Conservation (phyloP, 2,797 vertebrate genomes). For the Iguana delicatissima region DNA sequence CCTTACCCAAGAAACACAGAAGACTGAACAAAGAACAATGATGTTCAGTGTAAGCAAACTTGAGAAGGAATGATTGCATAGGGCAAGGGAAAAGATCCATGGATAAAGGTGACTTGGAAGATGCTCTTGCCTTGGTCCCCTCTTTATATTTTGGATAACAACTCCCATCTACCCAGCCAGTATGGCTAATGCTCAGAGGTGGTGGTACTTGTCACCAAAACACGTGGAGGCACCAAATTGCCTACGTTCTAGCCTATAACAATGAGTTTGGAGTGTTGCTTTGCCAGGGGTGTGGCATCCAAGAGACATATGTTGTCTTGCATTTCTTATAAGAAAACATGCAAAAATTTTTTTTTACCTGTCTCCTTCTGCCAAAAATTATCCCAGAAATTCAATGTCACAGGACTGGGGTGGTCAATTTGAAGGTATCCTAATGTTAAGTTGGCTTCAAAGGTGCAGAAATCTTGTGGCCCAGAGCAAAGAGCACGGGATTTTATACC, state of each 20-base stretch:
- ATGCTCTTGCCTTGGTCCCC: background rate
- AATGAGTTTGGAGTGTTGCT: background rate
- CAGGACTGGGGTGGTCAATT: too few relatives aligned
- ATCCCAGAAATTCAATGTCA: too few relatives aligned
- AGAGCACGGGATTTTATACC: background rate
- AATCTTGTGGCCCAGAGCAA: background rate
- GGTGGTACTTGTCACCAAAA: too few relatives aligned
- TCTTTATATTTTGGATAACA: background rate
- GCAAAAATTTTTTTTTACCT: too few relatives aligned
- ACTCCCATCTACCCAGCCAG: too few relatives aligned
- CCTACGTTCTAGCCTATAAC: background rate
- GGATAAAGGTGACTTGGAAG: background rate
- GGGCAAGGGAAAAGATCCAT: background rate
- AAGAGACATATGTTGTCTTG: background rate
- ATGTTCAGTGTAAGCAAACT: background rate
- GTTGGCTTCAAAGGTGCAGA: background rate
- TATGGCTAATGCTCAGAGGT: too few relatives aligned
- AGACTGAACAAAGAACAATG: background rate
- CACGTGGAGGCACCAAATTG: background rate
- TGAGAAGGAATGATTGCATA: background rate
- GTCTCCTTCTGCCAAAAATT: too few relatives aligned
- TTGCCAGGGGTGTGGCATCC: too few relatives aligned
- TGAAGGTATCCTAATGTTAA: background rate
- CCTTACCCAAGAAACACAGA: background rate
- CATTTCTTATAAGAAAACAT: too few relatives aligned